These are phyloP conservation scores for Clavelina lepadiformis DNA, from an alignment of 23 tunicate genomes.

Conservation along the genomic window DNA sequence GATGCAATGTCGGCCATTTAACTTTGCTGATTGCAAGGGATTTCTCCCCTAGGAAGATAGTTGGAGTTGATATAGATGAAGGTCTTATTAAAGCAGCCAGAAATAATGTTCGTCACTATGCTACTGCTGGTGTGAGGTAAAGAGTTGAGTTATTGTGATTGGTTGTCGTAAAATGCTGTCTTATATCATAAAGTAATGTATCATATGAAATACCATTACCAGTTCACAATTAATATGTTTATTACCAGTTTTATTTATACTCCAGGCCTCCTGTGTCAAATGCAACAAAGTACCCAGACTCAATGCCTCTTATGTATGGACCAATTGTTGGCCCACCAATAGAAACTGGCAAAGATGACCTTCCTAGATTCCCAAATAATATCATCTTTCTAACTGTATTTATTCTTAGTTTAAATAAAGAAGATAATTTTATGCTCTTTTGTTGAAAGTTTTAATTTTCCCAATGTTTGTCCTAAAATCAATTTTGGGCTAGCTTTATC, in stretches of 20 bases:
- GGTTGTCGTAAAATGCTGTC: neutral
- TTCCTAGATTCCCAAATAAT: slow-evolving; percentile 84
- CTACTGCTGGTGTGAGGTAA: slow-evolving; percentile 59
- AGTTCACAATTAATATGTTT: neutral
- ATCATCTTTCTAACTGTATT: slow-evolving; percentile 75
- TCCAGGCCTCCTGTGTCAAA: slow-evolving; percentile 9
- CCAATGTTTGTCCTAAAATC: too few species aligned
- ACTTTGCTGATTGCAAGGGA: slow-evolving; percentile 91
- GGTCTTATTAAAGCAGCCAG: slow-evolving; percentile 64
- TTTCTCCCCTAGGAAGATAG: slow-evolving; percentile 81
- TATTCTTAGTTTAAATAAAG: too few species aligned
- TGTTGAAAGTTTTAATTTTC: neutral
- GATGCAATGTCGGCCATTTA: slow-evolving; percentile 96
- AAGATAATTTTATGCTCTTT: neutral
- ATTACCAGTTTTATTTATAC: too few species aligned
- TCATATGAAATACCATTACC: neutral
- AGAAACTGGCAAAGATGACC: slow-evolving; percentile 61
- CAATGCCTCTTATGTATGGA: slow-evolving; percentile 60
- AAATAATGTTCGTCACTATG: slow-evolving; percentile 77
- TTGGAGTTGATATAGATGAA: slow-evolving; percentile 94
- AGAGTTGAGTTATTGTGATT: neutral
- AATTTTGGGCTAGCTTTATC: too few species aligned
- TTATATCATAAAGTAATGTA: too few species aligned
- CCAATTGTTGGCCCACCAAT: slow-evolving; percentile 81
- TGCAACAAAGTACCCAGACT: slow-evolving; percentile 55